Conservation (phyloP, 2,113 vertebrate genomes). For the Cheirogaleus medius region DNA sequence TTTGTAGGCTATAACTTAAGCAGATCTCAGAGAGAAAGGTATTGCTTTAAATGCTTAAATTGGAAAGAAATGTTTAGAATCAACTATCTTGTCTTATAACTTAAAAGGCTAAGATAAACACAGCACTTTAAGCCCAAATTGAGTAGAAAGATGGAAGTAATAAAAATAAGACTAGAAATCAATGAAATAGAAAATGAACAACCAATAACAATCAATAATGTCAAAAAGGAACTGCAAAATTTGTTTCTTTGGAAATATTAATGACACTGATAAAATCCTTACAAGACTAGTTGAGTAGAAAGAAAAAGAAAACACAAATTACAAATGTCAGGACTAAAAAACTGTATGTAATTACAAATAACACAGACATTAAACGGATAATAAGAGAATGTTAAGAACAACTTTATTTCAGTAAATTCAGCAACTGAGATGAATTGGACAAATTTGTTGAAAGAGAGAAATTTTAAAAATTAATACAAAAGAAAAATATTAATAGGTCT, state of each 20-base stretch:
- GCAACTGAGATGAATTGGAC: neutral
- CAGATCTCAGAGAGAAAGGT: neutral
- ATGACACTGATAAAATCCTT: neutral
- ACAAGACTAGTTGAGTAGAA: neutral
- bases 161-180: neutral
- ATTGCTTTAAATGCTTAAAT: neutral
- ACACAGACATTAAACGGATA: neutral
- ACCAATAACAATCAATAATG: neutral
- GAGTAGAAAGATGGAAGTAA: neutral
- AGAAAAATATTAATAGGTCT: neutral
- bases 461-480: neutral
- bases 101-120: neutral
- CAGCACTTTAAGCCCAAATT: neutral
- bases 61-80: neutral
- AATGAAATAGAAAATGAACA: neutral
- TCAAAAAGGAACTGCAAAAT: neutral
- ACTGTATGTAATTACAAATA: neutral
- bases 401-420: neutral
- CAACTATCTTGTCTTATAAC: neutral
- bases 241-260: neutral
- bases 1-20: neutral
- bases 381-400: neutral
- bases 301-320: neutral
- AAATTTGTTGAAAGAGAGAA: neutral
- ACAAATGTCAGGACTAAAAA: neutral